These are phyloP conservation scores for Gallinago jamesoni DNA, from an alignment of 2,113 vertebrate genomes.

Conservation along the genomic window DNA sequence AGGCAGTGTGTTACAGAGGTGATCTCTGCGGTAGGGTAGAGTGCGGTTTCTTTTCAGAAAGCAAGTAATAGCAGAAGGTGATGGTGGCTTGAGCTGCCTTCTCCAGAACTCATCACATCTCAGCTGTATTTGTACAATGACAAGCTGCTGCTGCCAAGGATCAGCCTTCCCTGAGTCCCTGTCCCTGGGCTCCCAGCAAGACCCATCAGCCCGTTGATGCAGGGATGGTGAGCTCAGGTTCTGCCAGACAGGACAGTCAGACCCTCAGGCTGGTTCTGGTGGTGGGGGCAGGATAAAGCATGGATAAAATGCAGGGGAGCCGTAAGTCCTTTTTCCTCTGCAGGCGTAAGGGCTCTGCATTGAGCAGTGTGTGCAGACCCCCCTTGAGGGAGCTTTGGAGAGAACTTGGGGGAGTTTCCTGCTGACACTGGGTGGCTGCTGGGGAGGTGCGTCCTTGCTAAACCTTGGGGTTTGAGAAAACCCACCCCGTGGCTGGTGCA, in stretches of 20 bases:
- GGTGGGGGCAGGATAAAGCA: rapidly evolving
- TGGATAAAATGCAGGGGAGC: neutral
- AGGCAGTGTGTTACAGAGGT: neutral
- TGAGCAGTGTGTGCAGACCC: neutral
- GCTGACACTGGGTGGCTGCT: neutral
- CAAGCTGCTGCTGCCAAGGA: neutral
- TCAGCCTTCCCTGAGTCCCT: neutral
- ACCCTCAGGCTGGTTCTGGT: neutral
- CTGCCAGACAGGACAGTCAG: neutral
- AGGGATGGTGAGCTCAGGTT: rapidly evolving
- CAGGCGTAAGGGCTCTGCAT: neutral
- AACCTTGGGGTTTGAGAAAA: neutral
- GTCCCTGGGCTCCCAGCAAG: rapidly evolving
- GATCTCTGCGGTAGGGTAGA: neutral
- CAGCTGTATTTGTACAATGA: rapidly evolving
- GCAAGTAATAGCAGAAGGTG: neutral
- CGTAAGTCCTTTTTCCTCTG: neutral
- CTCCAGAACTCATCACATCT: neutral
- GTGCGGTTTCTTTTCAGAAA: neutral
- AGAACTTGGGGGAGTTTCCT: neutral
- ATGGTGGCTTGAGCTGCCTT: no score
- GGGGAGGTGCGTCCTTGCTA: neutral
- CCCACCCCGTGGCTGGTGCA: neutral
- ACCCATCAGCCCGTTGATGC: neutral
- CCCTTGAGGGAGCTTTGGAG: neutral